Evolutionary conservation across 2,113 vertebrate genomes (phyloP).

Genomic region (Gulo gulo): DNA sequence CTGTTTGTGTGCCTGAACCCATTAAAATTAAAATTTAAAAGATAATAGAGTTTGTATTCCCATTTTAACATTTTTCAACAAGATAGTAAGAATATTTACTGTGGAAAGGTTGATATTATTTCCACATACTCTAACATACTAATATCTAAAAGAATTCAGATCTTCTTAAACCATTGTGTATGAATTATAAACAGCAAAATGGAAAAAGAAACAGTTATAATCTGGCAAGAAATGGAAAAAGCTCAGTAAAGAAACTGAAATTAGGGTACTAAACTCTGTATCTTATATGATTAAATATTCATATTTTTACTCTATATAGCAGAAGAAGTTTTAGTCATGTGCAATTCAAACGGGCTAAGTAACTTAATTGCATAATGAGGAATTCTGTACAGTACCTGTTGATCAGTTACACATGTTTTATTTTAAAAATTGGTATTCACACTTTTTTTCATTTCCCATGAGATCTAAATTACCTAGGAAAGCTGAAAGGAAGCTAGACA

Average conservation of each 20-base stretch:
- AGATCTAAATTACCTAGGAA: background rate
- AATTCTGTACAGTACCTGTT: background rate
- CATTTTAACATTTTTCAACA: constrained; percentile 54
- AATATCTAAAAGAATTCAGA: constrained; percentile 61
- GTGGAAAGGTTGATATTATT: constrained; percentile 41
- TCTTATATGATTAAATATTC: background rate
- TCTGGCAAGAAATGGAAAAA: constrained; percentile 20
- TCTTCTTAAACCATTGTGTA: constrained; percentile 9
- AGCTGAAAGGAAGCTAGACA: constrained; percentile 26
- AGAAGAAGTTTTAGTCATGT: background rate
- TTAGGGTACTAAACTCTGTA: background rate
- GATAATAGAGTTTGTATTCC: constrained; percentile 48
- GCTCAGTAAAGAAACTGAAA: constrained; percentile 27
- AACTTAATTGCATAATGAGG: background rate
- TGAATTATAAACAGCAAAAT: constrained; percentile 56
- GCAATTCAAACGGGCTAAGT: background rate
- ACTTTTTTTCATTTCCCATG: background rate
- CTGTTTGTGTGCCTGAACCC: background rate
- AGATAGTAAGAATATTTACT: constrained; percentile 65
- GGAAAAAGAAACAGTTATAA: background rate
- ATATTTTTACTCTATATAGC: background rate
- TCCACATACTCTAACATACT: constrained; percentile 57
- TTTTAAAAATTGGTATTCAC: background rate
- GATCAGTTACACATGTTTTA: background rate
- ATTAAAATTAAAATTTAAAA: constrained; percentile 51